A percentile compares a stretch with the other conserved stretches of the same genome.
phyloP scores from a whole-genome alignment of 2,113 vertebrate genomes.

The Boleophthalmus pectinirostris region DNA sequence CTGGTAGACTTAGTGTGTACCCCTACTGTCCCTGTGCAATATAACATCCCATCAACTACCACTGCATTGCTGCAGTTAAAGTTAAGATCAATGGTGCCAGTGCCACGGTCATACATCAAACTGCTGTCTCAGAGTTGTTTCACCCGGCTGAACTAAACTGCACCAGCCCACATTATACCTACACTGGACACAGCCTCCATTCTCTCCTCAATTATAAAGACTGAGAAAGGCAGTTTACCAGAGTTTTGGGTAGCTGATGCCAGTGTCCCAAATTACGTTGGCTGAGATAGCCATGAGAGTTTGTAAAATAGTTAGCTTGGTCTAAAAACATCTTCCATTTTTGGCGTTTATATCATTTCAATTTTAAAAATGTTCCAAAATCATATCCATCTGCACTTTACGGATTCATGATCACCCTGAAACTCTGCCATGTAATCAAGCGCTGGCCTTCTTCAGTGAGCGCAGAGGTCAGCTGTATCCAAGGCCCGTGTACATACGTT shows the following conservation, averaged over 20 bases:
- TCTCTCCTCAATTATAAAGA: conserved; percentile 29
- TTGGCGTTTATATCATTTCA: background rate
- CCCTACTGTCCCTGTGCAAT: conserved; percentile 45
- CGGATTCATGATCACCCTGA: conserved; percentile 53
- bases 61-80: conserved; percentile 59
- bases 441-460: conserved; percentile 45
- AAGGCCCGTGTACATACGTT: conserved; percentile 52
- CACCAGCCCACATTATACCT: conserved; percentile 62
- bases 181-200: conserved; percentile 28
- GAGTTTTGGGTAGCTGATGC: conserved; percentile 24
- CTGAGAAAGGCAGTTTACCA: conserved; percentile 34
- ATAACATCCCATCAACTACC: conserved; percentile 56
- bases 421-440: conserved; percentile 60
- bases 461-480: conserved; percentile 60
- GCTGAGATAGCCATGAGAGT: background rate
- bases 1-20: conserved; percentile 29
- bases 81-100: conserved; percentile 62
- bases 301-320: background rate
- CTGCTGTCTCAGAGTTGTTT: conserved; percentile 60
- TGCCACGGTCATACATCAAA: conserved; percentile 54
- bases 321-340: background rate
- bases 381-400: conserved; percentile 36
- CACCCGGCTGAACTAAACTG: conserved; percentile 60
- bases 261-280: conserved; percentile 5
- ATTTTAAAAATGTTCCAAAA: conserved; percentile 15